Conservation (phyloP, 2,113 vertebrate species). For the Rissa tridactyla region DNA sequence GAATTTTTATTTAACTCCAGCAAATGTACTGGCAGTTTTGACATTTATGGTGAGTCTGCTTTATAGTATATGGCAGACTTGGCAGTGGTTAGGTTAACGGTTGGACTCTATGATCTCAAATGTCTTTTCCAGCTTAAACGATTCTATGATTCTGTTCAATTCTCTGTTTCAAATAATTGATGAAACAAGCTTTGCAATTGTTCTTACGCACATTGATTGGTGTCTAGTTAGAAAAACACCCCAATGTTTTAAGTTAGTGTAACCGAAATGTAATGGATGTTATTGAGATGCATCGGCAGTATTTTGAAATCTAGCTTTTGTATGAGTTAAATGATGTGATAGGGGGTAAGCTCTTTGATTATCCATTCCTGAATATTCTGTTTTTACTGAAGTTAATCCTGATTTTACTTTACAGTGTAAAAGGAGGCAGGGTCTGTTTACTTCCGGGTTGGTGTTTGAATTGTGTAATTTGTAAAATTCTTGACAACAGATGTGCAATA, state of each 20-base stretch:
- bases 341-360: not conserved
- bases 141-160: not conserved
- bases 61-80: not conserved
- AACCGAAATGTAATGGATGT: not conserved
- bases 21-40: not conserved
- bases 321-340: not conserved
- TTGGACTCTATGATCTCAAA: not conserved
- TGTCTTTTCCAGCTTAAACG: not conserved
- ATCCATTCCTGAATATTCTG: not conserved
- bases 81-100: not conserved
- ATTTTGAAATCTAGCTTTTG: not conserved
- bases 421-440: not conserved
- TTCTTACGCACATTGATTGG: not conserved
- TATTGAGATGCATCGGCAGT: rapidly evolving
- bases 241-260: not conserved
- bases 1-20: not conserved
- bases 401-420: not conserved
- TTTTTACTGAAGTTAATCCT: not conserved
- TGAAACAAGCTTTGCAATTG: not conserved
- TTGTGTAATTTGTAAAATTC: not conserved
- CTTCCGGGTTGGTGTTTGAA: not conserved
- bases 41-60: not conserved
- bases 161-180: not conserved
- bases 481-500: not conserved
- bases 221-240: not conserved